These are phyloP conservation scores for Stictonetta naevosa DNA, from an alignment of 2,113 vertebrate species.

Conservation along the genomic window DNA sequence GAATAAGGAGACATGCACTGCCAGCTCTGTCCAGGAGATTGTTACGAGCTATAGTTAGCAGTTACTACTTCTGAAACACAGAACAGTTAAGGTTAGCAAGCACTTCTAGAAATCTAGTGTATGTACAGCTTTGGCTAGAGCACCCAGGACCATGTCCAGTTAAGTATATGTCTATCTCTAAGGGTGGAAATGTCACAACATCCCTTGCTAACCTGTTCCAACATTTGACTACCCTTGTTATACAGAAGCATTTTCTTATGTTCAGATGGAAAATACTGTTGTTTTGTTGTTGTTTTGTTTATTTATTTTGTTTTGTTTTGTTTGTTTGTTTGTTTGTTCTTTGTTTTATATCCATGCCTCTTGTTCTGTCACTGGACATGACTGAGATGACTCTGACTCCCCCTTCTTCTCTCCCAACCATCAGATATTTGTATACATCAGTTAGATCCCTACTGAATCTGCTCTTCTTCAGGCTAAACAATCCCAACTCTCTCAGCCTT, in stretches of 20 bases:
- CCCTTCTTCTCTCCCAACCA: neutral
- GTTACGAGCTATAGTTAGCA: neutral
- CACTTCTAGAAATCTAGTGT: neutral
- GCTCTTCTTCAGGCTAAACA: neutral
- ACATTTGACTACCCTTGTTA: neutral
- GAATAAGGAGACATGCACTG: fast-evolving
- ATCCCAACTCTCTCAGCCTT: neutral
- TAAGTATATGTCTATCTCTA: neutral
- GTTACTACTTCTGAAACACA: neutral
- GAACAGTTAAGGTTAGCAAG: neutral
- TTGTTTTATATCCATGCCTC: neutral
- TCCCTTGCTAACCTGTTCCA: neutral
- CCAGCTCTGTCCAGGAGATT: neutral
- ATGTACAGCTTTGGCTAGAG: too few species aligned
- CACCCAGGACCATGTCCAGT: too few species aligned
- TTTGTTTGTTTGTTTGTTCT: neutral
- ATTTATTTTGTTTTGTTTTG: too few species aligned
- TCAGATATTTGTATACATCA: neutral
- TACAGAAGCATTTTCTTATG: neutral
- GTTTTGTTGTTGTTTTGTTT: too few species aligned
- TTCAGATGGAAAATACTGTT: neutral
- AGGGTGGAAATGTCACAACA: neutral
- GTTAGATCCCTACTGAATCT: neutral
- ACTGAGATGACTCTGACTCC: neutral
- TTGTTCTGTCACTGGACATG: neutral